Evolutionary conservation across 2,113 vertebrate species (phyloP).

Genomic region (Callocephalon fimbriatum): DNA sequence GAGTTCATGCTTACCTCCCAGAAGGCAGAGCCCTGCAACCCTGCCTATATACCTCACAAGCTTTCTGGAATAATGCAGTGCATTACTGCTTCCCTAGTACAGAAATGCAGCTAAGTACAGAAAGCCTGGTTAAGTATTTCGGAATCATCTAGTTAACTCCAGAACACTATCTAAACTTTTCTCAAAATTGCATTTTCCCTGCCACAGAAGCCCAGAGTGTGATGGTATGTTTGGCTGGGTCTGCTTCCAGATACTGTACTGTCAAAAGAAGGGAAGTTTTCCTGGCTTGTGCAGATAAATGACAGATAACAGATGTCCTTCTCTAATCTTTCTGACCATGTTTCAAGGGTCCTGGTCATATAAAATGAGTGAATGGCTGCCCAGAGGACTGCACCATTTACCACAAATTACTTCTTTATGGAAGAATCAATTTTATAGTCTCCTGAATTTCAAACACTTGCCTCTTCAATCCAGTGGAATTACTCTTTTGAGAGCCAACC

Average conservation of each 20-base stretch:
- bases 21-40: not conserved
- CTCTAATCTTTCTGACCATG: not conserved
- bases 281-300: not conserved
- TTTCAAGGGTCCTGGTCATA: constrained; percentile 6
- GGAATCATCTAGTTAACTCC: not conserved
- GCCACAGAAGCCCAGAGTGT: not conserved
- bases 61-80: not conserved
- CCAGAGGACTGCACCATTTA: constrained; percentile 61
- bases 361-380: constrained; percentile 39
- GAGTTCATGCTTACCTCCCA: not conserved
- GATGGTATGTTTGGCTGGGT: not conserved
- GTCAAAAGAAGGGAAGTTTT: not conserved
- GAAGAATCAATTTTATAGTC: constrained; percentile 68
- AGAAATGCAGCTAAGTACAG: not conserved
- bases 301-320: not conserved
- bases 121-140: not conserved
- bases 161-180: not conserved
- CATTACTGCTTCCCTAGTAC: not conserved
- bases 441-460: constrained; percentile 63
- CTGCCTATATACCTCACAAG: rapidly evolving
- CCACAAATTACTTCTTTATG: constrained; percentile 67
- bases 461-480: constrained; percentile 51
- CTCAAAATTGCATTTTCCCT: not conserved
- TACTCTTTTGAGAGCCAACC: constrained; percentile 34
- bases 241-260: not conserved